phyloP scores from a whole-genome alignment of 1,140 invertebrate genomes.

The Drosophila lowei region DNA sequence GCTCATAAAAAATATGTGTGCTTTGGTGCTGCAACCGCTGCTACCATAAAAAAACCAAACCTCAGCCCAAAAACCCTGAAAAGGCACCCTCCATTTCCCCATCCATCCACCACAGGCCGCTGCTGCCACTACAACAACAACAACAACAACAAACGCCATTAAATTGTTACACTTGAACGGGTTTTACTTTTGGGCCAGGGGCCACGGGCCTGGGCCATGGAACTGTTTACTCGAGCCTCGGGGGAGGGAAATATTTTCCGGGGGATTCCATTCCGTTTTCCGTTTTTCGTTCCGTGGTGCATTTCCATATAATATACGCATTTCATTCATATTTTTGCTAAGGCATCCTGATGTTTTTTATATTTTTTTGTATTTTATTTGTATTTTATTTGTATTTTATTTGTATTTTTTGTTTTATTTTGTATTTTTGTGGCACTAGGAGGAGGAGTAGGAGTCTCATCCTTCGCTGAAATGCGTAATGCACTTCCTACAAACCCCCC shows the following conservation, averaged over 20 bases:
- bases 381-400: conserved; percentile 26
- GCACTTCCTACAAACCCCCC: too few species aligned
- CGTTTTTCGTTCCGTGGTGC: neutral
- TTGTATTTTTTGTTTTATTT: conserved; percentile 31
- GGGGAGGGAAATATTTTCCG: neutral
- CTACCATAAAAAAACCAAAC: conserved; percentile 23
- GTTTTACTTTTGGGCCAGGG: conserved; percentile 64
- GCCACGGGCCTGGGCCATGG: conserved; percentile 54
- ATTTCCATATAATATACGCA: conserved; percentile 70
- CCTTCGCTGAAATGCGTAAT: conserved; percentile 14
- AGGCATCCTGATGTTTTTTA: conserved; percentile 3
- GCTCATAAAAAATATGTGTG: conserved; percentile 38
- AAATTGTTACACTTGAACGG: conserved; percentile 82
- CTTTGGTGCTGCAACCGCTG: conserved; percentile 46
- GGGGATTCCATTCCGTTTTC: too few species aligned
- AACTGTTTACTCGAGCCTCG: conserved; percentile 22
- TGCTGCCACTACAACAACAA: conserved; percentile 49
- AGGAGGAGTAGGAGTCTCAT: neutral
- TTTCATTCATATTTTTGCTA: conserved; percentile 66
- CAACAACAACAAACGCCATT: conserved; percentile 74
- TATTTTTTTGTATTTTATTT: conserved; percentile 28
- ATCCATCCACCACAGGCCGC: neutral
- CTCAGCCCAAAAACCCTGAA: conserved; percentile 8
- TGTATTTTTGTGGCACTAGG: neutral
- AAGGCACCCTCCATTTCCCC: conserved; percentile 9